Base-by-base conservation (phyloP, 2,113 vertebrate genomes). In the Cynoglossus semilaevis region DNA sequence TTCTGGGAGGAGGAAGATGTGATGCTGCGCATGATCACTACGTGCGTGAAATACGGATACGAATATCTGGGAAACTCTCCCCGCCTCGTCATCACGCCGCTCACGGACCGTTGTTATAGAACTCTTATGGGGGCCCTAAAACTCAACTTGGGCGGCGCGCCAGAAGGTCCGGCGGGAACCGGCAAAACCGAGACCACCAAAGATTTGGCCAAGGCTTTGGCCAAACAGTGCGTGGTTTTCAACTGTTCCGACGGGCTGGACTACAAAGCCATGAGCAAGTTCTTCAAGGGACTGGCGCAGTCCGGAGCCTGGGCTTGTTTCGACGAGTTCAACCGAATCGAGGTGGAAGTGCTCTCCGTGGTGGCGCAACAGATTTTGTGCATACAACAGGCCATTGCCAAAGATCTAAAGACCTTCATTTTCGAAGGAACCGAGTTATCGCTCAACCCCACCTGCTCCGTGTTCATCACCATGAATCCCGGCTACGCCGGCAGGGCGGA, bases 161-260 rank as follows among this genome's bases (percentile, higher is more conserved):
- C 96, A 16, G 96, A 97, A 81, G 96, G 96, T 35, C 96, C 95
- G 17, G 96, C 96, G 51, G 96, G 96, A 44, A 98, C 96, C 63
- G 96, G 96, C 61, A 98, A 97, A 88, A 98, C 96, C 16, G 96
- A 98, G 88, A 98, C 95, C 51, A 96, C 93, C 13, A 98, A 98
- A 87, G 96, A 98, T 82, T 81, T 98, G 51, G 94, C 95, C 49
- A 98, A 97, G 90, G 96, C 96, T 7, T 82, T 97, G 58, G 96
- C 94, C 62, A 96, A 97, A 63, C 96, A 98, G 95, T 97, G 94
- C 75, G 95, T 98, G 54, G 96, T 98, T 63, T 97, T 98, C 82
- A 98, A 96, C 76, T 98, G 96, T 74, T 98, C 95, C 0, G 95
- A 97, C 70, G 96, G 95, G 19, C 91, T 98, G 10, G 93, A 98